Base-by-base conservation (phyloP, 2,797 vertebrate genomes). In the Lepilemur septentrionalis region DNA sequence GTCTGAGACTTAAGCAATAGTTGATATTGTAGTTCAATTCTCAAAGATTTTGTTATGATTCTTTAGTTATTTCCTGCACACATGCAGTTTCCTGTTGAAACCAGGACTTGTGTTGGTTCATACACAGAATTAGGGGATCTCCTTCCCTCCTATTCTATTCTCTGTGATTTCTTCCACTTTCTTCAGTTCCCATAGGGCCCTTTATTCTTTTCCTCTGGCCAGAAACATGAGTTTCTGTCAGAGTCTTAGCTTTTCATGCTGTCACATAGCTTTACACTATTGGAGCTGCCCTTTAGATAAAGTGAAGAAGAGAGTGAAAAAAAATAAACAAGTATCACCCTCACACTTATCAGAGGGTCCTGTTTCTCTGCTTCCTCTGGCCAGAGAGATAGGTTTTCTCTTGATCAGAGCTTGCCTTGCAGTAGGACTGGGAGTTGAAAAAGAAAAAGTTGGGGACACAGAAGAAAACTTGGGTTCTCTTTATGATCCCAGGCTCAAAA, bases 321-420 rank as follows among this genome's bases (percentile, higher is more conserved):
- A 85, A 55, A 43, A 14, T 14, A 91, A 59, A 14, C 13, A 81
- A 61, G 7, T 23, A 69, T 76, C 92, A 72, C 5, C 2, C 18
- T 23, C 13, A 50, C 35, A 65, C 8, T 55, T 76, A 73, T 59
- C 9, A 48, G 32, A 32, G 2, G 11, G 46, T 17, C 4, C n/a
- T 91, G 15, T 94, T 94, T 94, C 80, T 48, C 46, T 94, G n/a
- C 12, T 94, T 88, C 15, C 10, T 83, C 20, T 81, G 35, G 43
- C 28, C n/a, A 88, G 18, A 59, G 20, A 72, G 11, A 35, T 2
- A 86, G n/a, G 18, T 86, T 76, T 91, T 85, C 52, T 85, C 17
- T 88, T 85, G 52, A 65, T 80, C 25, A 9, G 32, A 70, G 10
- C 20, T 84, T 95, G 50, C 18, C 55, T 94, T 96, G 50, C 43